Base-by-base conservation (phyloP, 2,113 vertebrate genomes). In the Eira barbara region DNA sequence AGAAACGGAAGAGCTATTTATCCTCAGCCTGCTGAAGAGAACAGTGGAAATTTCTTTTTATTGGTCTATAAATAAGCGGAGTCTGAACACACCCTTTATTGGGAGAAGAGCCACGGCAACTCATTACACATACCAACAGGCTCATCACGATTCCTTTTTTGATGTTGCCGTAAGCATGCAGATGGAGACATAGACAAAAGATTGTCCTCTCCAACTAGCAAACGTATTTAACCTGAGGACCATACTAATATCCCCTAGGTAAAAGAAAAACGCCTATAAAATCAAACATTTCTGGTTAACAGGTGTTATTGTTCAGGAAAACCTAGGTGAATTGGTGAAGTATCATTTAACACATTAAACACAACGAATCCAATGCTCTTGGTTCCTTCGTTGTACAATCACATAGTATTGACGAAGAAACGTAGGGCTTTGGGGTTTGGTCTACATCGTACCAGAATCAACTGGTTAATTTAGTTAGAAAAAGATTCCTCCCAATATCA, bases 1-100 rank as follows among this genome's bases (percentile, higher is more conserved):
- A 96, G 97, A 98, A 97, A 97, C 25, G 34, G 93, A 98, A 98
- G 82, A 91, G 98, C 98, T 96, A 74, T 97, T 98, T 95, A 95
- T 98, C 97, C 94, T 85, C 86, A 94, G 95, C 92, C 73, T 97
- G 88, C 97, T 98, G 97, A 98, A 96, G 78, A 98, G 96, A 97
- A 97, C 65, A 96, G 79, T 98, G 96, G 98, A 91, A 82, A 97
- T 55, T 97, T 98, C 96, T 97, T 92, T 90, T 97, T 88, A 97
- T 98, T 97, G 95, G 89, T 89, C 97, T 91, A 93, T 96, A 96
- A 95, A 92, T 96, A 96, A 95, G 76, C 94, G 94, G 97, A 91
- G 73, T 82, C 95, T 97, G 80, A 96, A 97, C 85, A 97, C 92
- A 88, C 97, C 94, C 96, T 97, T 95, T 93, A 95, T 88, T 92